Base-by-base conservation (phyloP, 2,797 vertebrate genomes). In the Lerista edwardsae region DNA sequence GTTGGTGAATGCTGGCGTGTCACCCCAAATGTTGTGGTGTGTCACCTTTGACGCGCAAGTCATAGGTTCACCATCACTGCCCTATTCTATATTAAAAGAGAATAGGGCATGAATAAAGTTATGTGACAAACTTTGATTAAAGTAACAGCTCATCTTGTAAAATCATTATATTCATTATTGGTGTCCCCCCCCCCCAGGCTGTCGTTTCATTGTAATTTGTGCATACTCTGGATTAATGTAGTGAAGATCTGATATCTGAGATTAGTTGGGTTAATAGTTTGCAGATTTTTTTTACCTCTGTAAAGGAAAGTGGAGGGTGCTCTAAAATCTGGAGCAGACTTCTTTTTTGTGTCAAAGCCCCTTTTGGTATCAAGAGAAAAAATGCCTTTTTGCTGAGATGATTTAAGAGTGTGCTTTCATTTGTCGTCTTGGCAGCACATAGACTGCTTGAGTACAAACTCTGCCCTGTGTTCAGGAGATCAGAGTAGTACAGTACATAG, bases 361-460 rank as follows among this genome's bases (percentile, higher is more conserved):
- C 59, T 44, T 72, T 71, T 64, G 59, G 19, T 44, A 29, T 84
- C 61, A 67, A 36, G 47, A 15, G 72, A 27, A 77, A 34, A 34
- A n/a, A 59, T 71, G 27, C 19, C 44, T 77, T 78, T n/a, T 84
- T 61, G 44, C 36, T 59, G 47, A 73, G 34, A 80, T 55, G 65
- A 84, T 84, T 71, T 80, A 84, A 51, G n/a, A 71, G 36, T 39
- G 68, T 34, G 1, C 44, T 72, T n/a, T 86, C 41, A 64, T 77
- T 59, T 77, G 14, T 78, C 44, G 7, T 73, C 47, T 44, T 67
- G 55, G 71, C n/a, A 23, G 27, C n/a, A 78, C 47, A 73, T n/a
- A 36, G 27, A 3, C 68, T 64, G 65, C 44, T 69, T 55, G 27
- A 65, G 8, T 57, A n/a, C 59, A 57, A 80, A 41, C 61, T 65